These are phyloP conservation scores for Platycercus adscitus DNA, from an alignment of 2,113 vertebrate species.

Conservation along the genomic window DNA sequence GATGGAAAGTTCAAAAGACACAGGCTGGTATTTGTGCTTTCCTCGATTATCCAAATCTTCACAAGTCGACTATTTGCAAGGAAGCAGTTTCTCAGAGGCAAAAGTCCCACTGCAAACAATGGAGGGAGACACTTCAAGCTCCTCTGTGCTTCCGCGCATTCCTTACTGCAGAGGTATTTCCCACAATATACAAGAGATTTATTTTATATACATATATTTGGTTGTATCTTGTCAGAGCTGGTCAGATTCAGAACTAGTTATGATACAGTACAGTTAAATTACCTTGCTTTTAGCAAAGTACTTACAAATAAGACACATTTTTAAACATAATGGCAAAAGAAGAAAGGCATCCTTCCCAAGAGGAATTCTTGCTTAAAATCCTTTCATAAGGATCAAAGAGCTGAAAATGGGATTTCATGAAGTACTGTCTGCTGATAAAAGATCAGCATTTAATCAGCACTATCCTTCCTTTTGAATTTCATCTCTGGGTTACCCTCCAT, in stretches of 20 bases:
- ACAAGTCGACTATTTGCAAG: neutral
- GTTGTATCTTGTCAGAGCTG: neutral
- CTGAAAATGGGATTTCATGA: slow-evolving; percentile 42
- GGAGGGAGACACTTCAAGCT: neutral
- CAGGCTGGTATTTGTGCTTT: neutral
- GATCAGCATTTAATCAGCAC: slow-evolving; percentile 36
- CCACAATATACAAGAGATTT: neutral
- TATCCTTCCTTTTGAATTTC: neutral
- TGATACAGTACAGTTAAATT: neutral
- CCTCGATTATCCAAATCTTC: neutral
- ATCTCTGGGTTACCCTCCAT: neutral
- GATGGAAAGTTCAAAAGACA: neutral
- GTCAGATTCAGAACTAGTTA: neutral
- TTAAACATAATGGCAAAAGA: slow-evolving; percentile 9
- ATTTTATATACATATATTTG: neutral
- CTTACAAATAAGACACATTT: slow-evolving; percentile 28
- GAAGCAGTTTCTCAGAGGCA: neutral
- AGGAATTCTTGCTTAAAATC: slow-evolving; percentile 26
- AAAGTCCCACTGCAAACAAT: neutral
- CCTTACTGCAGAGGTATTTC: neutral
- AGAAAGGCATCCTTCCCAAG: slow-evolving; percentile 17
- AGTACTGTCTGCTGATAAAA: slow-evolving; percentile 1
- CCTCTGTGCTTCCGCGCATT: neutral
- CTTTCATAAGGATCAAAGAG: slow-evolving; percentile 59
- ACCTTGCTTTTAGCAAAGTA: neutral